phyloP scores from a whole-genome alignment of 2,888 invertebrate species.

The Mesorhabditis spiculigera region DNA sequence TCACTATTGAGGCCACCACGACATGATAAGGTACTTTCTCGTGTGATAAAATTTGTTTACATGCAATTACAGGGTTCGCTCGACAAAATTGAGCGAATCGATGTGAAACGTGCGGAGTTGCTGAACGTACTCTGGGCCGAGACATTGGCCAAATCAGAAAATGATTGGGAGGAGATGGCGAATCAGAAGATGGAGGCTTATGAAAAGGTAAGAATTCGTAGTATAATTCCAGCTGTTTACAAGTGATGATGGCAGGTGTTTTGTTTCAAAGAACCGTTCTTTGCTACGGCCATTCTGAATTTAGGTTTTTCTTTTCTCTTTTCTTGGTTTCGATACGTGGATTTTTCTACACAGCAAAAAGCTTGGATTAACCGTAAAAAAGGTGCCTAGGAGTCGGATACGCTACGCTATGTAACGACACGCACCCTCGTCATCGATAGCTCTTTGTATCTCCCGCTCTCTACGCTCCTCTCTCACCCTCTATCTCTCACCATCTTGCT shows the following conservation, averaged over 20 bases:
- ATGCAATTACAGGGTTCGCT: background rate
- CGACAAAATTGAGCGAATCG: conserved; percentile 22
- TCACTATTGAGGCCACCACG: background rate
- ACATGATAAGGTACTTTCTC: background rate
- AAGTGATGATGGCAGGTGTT: conserved; percentile 7
- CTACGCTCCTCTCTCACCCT: too few species aligned
- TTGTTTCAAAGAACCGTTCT: background rate
- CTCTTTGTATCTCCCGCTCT: too few species aligned
- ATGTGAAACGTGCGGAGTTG: conserved; percentile 48
- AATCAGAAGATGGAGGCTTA: conserved; percentile 54
- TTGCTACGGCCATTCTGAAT: too few species aligned
- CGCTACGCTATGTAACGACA: too few species aligned
- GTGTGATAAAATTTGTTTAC: background rate
- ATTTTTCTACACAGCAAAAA: too few species aligned
- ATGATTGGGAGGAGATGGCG: conserved; percentile 51
- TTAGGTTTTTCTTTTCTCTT: too few species aligned
- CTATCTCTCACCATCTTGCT: too few species aligned
- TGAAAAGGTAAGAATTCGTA: conserved; percentile 29
- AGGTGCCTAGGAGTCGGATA: too few species aligned
- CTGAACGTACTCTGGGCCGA: conserved; percentile 54
- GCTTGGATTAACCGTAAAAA: too few species aligned
- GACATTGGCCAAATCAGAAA: conserved; percentile 48
- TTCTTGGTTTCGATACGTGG: too few species aligned
- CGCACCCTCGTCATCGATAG: too few species aligned
- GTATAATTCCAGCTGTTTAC: background rate